Percentiles rank a stretch among this genome's conserved stretches.
Conservation (phyloP, 2,113 vertebrate species). For the Gambusia affinis region DNA sequence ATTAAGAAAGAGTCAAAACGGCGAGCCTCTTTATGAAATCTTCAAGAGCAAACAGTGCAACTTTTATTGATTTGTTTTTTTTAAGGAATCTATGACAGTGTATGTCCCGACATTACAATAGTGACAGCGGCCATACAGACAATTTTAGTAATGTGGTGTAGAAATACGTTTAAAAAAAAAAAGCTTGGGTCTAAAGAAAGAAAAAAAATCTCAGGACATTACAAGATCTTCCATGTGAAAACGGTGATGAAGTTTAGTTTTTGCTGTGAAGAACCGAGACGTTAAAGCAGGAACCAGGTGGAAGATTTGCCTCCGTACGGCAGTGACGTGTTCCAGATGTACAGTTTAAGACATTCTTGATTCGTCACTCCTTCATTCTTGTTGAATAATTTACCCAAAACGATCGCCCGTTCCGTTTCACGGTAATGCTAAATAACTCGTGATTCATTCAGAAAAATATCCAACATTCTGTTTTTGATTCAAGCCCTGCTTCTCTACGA, state of each 20-base stretch:
- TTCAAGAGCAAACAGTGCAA: slow-evolving; percentile 74
- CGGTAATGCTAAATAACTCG: too few relatives aligned
- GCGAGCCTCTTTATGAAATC: slow-evolving; percentile 17
- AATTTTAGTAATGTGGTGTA: slow-evolving; percentile 1
- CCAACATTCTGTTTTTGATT: neutral
- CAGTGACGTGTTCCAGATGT: neutral
- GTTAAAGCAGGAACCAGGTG: neutral
- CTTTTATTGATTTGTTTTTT: slow-evolving; percentile 70
- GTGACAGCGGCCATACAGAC: neutral
- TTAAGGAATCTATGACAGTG: slow-evolving; percentile 47
- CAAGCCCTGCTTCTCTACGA: neutral
- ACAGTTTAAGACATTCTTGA: neutral
- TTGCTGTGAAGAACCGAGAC: neutral
- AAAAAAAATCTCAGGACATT: neutral
- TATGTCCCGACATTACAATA: slow-evolving; percentile 33
- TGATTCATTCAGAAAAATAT: neutral
- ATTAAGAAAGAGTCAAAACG: slow-evolving; percentile 11
- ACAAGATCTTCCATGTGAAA: neutral
- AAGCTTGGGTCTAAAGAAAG: neutral
- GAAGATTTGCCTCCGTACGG: slow-evolving; percentile 4
- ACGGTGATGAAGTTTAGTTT: too few relatives aligned
- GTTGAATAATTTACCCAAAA: neutral
- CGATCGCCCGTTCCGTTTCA: too few relatives aligned
- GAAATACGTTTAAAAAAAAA: neutral
- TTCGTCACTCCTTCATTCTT: neutral